Evolutionary conservation across 2,113 vertebrate species (phyloP).

Genomic region (Glaucomys volans): DNA sequence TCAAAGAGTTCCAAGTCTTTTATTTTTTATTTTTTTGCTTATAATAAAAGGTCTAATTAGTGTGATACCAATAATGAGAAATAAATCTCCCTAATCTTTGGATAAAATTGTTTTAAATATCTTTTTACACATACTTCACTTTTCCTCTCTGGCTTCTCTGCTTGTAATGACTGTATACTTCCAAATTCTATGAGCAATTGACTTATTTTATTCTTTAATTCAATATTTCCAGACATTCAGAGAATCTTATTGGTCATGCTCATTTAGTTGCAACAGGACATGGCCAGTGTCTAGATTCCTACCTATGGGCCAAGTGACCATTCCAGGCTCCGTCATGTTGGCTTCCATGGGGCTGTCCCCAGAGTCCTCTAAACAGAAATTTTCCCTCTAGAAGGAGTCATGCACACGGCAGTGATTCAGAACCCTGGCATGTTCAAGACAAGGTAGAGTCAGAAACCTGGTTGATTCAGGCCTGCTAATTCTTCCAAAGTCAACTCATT

Average conservation of each 20-base stretch:
- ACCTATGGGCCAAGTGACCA: constrained; percentile 4
- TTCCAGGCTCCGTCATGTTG: not conserved
- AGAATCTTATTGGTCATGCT: not conserved
- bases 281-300: not conserved
- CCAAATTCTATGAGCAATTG: constrained; percentile 43
- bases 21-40: not conserved
- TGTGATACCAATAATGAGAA: not conserved
- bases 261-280: not conserved
- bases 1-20: constrained; percentile 10
- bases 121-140: not conserved
- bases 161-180: not conserved
- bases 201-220: constrained; percentile 51
- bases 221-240: constrained; percentile 63
- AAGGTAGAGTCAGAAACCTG: constrained; percentile 25
- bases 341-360: not conserved
- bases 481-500: constrained; percentile 52
- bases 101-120: constrained; percentile 9
- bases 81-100: not conserved
- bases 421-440: not conserved
- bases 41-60: not conserved
- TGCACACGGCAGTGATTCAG: not conserved
- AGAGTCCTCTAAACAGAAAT: not conserved
- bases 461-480: not conserved
- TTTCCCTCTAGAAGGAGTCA: constrained; percentile 4
- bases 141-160: not conserved